phyloP scores from a whole-genome alignment of 92 coral and sea anemone genomes.

The Zoanthus sociatus region DNA sequence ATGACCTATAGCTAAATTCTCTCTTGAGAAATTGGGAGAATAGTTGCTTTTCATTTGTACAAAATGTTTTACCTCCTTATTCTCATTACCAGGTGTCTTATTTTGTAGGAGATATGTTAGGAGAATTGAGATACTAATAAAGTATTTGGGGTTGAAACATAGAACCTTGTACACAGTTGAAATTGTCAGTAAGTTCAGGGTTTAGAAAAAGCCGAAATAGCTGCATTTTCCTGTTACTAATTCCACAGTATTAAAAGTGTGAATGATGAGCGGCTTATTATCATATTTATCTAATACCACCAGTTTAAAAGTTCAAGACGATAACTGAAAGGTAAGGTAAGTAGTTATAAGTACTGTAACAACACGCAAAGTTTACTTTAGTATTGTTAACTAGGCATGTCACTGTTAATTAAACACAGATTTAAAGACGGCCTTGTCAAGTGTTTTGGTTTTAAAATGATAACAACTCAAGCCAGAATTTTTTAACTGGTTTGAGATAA shows the following conservation, averaged over 20 bases:
- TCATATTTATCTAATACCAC: background rate
- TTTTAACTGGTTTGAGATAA: background rate
- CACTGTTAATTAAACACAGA: background rate
- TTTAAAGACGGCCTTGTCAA: background rate
- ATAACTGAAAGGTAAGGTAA: background rate
- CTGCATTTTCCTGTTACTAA: background rate
- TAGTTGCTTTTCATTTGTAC: too few relatives aligned
- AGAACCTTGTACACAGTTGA: background rate
- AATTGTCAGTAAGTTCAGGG: background rate
- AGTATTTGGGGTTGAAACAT: background rate
- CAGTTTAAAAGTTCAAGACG: slow-evolving; percentile 29
- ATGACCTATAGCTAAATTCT: too few relatives aligned
- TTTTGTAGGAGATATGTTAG: background rate
- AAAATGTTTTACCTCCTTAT: too few relatives aligned
- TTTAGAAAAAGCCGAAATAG: background rate
- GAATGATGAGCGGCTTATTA: background rate
- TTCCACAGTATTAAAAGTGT: background rate
- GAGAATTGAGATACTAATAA: background rate
- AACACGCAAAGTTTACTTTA: slow-evolving; percentile 12
- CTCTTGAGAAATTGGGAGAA: too few relatives aligned
- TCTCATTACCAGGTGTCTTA: too few relatives aligned
- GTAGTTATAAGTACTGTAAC: background rate
- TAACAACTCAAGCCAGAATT: background rate
- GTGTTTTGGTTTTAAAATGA: background rate
- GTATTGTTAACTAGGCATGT: background rate